Conservation (phyloP, 2,113 vertebrate genomes). For the Syngnathus scovelli region DNA sequence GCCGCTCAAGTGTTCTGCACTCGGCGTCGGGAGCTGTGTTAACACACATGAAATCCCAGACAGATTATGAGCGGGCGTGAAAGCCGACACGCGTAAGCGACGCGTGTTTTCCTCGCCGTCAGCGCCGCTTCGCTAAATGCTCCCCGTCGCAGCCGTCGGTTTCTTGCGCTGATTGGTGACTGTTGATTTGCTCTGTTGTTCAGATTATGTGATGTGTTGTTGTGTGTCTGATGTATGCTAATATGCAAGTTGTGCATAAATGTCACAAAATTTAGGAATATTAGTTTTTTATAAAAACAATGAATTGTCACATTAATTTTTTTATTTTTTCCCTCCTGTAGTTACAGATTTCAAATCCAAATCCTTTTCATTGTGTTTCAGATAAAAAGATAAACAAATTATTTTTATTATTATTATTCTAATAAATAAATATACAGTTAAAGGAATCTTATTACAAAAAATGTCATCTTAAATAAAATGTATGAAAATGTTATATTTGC, state of each 20-base stretch:
- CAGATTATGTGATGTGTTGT: not conserved
- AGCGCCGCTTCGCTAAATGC: conserved; percentile 2
- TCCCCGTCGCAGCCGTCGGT: not conserved
- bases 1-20: conserved; percentile 67
- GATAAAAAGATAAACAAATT: not conserved
- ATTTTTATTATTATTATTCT: no score
- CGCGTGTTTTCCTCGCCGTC: conserved; percentile 4
- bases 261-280: no score
- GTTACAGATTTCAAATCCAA: no score
- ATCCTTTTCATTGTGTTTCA: not conserved
- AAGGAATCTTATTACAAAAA: no score
- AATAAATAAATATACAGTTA: no score
- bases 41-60: conserved; percentile 70
- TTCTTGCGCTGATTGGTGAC: not conserved
- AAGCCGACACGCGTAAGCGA: conserved; percentile 57
- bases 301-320: no score
- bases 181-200: not conserved
- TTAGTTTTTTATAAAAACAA: no score
- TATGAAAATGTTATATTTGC: no score
- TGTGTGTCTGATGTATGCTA: not conserved
- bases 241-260: not conserved
- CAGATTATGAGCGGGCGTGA: conserved; percentile 68
- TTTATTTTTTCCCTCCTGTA: not conserved
- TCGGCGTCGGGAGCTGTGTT: conserved; percentile 63
- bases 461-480: no score